Evolutionary conservation across 2,797 vertebrate genomes (phyloP).

Genomic region (Hyperoplus lanceolatus): DNA sequence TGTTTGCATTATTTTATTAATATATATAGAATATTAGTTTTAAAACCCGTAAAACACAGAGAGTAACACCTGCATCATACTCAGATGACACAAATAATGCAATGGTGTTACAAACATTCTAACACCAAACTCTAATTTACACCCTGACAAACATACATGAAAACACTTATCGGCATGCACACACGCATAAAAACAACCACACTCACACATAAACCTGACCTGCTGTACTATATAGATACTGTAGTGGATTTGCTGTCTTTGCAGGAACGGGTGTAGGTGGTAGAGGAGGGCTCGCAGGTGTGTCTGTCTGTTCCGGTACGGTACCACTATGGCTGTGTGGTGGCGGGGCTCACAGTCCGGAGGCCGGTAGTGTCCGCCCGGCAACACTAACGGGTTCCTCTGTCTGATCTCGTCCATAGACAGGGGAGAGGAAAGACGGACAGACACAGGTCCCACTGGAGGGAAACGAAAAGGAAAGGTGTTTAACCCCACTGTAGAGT

Average conservation of each 20-base stretch:
- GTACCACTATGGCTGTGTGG: conserved; percentile 93
- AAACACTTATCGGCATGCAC: not conserved
- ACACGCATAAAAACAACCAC: not conserved
- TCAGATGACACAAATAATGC: not conserved
- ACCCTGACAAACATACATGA: too few species aligned
- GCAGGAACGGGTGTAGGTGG: conserved; percentile 96
- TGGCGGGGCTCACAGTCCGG: conserved; percentile 90
- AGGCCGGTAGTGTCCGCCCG: conserved; percentile 90
- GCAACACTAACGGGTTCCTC: conserved; percentile 90
- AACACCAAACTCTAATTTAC: too few species aligned
- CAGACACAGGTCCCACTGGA: conserved; percentile 93
- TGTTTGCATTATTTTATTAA: not conserved
- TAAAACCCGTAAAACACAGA: not conserved
- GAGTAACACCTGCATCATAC: not conserved
- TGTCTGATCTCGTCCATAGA: conserved; percentile 89
- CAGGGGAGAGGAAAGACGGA: conserved; percentile 88
- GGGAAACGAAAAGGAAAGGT: conserved; percentile 1
- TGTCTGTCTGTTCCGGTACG: conserved; percentile 92
- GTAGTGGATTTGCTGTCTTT: conserved; percentile 96
- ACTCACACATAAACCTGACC: conserved; percentile 77
- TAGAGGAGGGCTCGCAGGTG: conserved; percentile 95
- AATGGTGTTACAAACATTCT: not conserved
- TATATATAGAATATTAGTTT: not conserved
- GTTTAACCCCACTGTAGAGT: not conserved
- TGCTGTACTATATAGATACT: conserved; percentile 98